Conservation (phyloP, 2,888 invertebrate species). For the Andrena bucephala region DNA sequence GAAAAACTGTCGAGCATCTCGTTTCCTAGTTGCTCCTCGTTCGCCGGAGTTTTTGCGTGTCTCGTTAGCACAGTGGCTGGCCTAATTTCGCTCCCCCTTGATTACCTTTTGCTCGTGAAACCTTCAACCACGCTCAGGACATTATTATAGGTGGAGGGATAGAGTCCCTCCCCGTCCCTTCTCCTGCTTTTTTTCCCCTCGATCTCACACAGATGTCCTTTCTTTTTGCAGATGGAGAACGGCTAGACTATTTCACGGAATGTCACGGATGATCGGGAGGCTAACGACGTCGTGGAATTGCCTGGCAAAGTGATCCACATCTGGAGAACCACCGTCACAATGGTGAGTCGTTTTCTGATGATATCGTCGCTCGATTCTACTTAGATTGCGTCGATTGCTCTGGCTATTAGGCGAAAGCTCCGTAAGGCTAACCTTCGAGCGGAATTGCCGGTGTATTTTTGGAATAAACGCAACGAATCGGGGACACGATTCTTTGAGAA, state of each 20-base stretch:
- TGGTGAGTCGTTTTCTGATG: constrained; percentile 37
- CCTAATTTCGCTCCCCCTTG: background rate
- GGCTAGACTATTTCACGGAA: constrained; percentile 35
- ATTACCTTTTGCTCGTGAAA: background rate
- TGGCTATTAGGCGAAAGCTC: constrained; percentile 17
- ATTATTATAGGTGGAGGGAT: background rate
- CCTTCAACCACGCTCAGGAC: background rate
- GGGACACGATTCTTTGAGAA: background rate
- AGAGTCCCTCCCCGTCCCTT: background rate
- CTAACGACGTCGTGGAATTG: constrained; percentile 31
- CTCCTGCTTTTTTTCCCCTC: background rate
- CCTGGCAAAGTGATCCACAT: constrained; percentile 7
- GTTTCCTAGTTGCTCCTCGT: background rate
- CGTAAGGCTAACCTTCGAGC: constrained; percentile 2
- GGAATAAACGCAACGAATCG: background rate
- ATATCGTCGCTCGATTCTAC: constrained; percentile 27
- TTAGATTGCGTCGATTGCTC: constrained; percentile 29
- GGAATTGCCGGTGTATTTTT: constrained; percentile 12
- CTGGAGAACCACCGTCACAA: constrained; percentile 8
- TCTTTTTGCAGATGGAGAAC: background rate
- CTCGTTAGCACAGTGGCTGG: background rate
- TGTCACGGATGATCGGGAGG: constrained; percentile 19
- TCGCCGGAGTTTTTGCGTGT: background rate
- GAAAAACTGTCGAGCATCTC: background rate
- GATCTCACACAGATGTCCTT: background rate